phyloP scores from a whole-genome alignment of 2,888 invertebrate species.

The Myopa testacea region DNA sequence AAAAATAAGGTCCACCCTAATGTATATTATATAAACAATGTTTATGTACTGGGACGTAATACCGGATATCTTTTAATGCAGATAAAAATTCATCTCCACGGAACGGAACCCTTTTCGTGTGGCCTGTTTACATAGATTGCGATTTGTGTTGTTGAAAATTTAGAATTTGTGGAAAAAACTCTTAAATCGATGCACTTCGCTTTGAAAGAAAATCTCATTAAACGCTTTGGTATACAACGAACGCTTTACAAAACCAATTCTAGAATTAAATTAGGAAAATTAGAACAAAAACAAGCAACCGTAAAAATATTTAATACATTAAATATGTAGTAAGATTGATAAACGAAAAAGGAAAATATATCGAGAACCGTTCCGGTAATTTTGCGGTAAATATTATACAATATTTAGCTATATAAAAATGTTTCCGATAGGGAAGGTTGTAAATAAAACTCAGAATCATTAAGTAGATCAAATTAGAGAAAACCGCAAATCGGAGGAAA shows the following conservation, averaged over 20 bases:
- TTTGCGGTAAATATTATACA: too few relatives aligned
- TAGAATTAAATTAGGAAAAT: constrained; percentile 40
- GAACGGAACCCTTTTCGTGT: too few relatives aligned
- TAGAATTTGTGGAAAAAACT: constrained; percentile 14
- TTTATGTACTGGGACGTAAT: too few relatives aligned
- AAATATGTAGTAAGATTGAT: not conserved
- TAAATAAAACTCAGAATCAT: too few relatives aligned
- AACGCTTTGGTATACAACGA: constrained; percentile 69
- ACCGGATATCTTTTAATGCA: too few relatives aligned
- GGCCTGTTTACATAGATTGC: too few relatives aligned
- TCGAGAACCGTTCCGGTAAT: not conserved
- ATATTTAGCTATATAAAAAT: too few relatives aligned
- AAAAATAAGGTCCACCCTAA: too few relatives aligned
- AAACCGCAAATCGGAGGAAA: not conserved
- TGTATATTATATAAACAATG: too few relatives aligned
- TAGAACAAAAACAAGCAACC: constrained; percentile 30
- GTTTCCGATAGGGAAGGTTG: too few relatives aligned
- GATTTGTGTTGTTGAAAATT: not conserved
- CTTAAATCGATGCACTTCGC: constrained; percentile 1
- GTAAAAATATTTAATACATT: constrained; percentile 40
- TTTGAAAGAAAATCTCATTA: constrained; percentile 42
- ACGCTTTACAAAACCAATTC: constrained; percentile 65
- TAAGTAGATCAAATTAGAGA: not conserved
- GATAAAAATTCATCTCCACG: too few relatives aligned
- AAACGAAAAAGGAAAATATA: not conserved